These are phyloP conservation scores for Caerostris extrusa DNA, from an alignment of 1,140 invertebrate genomes.

Conservation along the genomic window DNA sequence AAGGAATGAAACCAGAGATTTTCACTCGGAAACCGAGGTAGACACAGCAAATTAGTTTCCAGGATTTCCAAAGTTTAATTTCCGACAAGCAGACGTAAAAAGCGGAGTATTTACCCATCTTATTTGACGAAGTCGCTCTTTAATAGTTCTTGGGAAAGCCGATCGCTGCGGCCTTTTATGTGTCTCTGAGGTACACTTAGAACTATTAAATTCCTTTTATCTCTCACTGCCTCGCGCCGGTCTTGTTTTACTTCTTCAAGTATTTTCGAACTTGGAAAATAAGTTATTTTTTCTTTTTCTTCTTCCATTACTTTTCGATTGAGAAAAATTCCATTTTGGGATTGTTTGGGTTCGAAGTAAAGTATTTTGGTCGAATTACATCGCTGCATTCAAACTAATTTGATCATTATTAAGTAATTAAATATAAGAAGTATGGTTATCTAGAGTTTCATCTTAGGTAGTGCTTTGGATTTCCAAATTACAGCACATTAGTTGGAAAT, in stretches of 20 bases:
- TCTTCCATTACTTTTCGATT: neutral
- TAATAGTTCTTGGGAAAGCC: no score
- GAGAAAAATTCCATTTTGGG: neutral
- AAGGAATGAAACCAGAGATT: no score
- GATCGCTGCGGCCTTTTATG: neutral
- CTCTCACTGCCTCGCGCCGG: neutral
- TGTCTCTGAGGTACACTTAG: neutral
- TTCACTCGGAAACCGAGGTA: no score
- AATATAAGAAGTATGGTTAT: no score
- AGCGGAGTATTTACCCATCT: neutral
- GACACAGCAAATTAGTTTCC: no score
- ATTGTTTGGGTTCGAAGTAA: neutral
- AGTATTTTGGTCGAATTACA: neutral
- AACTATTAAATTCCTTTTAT: neutral
- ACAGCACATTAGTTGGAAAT: no score
- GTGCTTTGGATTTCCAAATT: no score
- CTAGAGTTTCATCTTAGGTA: no score
- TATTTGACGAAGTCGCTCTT: neutral
- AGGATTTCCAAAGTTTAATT: no score
- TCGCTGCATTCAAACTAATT: no score
- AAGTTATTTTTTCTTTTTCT: neutral
- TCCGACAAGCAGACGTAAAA: neutral
- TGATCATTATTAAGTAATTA: no score
- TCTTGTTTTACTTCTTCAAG: neutral
- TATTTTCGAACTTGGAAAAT: neutral